Evolutionary conservation across 2,113 vertebrate genomes (phyloP).

Genomic region (Blennius ocellaris): DNA sequence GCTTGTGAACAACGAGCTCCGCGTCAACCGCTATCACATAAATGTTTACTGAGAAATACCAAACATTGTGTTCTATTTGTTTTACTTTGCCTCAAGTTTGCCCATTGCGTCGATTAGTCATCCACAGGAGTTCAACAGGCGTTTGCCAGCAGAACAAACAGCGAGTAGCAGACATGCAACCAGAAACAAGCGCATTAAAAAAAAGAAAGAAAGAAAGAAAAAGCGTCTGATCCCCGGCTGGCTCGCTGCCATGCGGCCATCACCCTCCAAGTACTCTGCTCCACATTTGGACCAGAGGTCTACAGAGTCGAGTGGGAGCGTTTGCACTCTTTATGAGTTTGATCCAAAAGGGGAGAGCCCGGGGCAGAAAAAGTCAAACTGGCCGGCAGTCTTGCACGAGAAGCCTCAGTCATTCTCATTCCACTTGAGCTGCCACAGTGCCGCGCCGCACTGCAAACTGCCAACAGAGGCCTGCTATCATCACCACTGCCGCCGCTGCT

Average conservation of each 20-base stretch:
- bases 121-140: conserved; percentile 65
- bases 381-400: conserved; percentile 32
- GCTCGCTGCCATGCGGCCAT: conserved; percentile 70
- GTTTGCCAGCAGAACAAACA: conserved; percentile 70
- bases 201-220: not conserved
- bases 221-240: conserved; percentile 61
- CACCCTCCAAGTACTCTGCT: conserved; percentile 73
- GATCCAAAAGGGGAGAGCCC: conserved; percentile 65
- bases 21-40: conserved; percentile 64
- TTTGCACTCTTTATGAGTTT: conserved; percentile 72
- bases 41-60: conserved; percentile 80
- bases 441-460: conserved; percentile 57
- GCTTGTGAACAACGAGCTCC: conserved; percentile 73
- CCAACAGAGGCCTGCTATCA: conserved; percentile 43
- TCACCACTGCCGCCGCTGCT: too few species aligned
- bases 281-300: conserved; percentile 71
- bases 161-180: conserved; percentile 60
- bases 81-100: conserved; percentile 73
- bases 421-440: conserved; percentile 62
- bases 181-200: conserved; percentile 55
- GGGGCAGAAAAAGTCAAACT: conserved; percentile 59
- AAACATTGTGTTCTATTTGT: conserved; percentile 78
- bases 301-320: conserved; percentile 59
- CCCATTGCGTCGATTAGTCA: conserved; percentile 68
- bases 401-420: conserved; percentile 70